A percentile compares a stretch with the other conserved stretches of the same genome.
phyloP scores from a whole-genome alignment of 2,113 vertebrate species.

The Apodemus speciosus region DNA sequence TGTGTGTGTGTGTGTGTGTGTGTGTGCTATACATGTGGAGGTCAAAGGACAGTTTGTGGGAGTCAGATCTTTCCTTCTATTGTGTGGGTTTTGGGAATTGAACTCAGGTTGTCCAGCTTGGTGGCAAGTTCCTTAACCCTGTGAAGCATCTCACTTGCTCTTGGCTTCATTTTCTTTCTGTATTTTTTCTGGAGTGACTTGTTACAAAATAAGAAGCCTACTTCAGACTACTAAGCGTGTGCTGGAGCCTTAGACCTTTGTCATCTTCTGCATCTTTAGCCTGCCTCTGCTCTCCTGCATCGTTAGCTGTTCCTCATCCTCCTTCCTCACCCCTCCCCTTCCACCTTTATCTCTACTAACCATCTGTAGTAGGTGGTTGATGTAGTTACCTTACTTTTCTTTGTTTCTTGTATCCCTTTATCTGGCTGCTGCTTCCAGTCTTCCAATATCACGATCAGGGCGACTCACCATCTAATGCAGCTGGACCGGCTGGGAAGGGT shows the following conservation, averaged over 20 bases:
- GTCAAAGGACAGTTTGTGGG: not conserved
- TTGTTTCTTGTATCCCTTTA: not conserved
- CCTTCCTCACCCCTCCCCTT: not conserved
- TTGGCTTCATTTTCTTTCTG: not conserved
- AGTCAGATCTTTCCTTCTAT: not conserved
- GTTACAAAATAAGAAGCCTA: not conserved
- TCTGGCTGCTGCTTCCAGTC: too few relatives aligned
- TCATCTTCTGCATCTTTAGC: not conserved
- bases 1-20: too few relatives aligned
- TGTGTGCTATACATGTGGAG: not conserved
- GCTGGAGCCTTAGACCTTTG: not conserved
- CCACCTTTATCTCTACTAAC: not conserved
- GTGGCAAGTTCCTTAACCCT: not conserved
- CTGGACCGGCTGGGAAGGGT: not conserved
- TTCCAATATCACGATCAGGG: not conserved
- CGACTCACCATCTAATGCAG: not conserved
- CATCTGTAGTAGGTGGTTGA: not conserved
- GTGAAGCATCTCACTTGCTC: not conserved
- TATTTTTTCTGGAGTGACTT: not conserved
- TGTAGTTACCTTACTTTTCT: not conserved
- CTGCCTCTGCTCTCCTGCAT: not conserved
- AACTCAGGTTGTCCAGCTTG: not conserved
- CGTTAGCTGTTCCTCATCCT: not conserved
- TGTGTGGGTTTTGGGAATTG: not conserved
- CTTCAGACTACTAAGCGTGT: not conserved